phyloP scores from a whole-genome alignment of 2,888 invertebrate species.

The Tribolium freemani region DNA sequence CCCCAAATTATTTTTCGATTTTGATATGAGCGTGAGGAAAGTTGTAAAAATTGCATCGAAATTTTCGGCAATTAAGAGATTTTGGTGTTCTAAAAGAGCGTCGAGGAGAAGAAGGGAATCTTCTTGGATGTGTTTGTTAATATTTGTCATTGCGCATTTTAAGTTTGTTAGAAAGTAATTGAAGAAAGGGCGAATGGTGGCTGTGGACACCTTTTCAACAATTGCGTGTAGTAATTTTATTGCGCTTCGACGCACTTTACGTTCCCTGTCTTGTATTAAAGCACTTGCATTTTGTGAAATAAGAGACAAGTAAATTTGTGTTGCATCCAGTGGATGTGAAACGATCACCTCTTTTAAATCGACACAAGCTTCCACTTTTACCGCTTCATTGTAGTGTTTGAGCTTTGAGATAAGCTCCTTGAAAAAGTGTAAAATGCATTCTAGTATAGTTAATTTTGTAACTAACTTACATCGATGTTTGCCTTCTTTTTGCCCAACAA shows the following conservation, averaged over 20 bases:
- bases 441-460: background rate
- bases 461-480: constrained; percentile 73
- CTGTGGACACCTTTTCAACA: constrained; percentile 65
- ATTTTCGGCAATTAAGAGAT: constrained; percentile 76
- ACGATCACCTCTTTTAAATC: constrained; percentile 74
- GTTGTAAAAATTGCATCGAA: constrained; percentile 82
- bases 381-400: constrained; percentile 81
- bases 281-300: constrained; percentile 79
- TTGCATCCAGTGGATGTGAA: constrained; percentile 64
- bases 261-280: constrained; percentile 81
- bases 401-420: constrained; percentile 79
- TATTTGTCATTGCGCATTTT: constrained; percentile 92
- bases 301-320: constrained; percentile 71
- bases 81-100: constrained; percentile 78
- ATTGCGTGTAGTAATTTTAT: constrained; percentile 72
- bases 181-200: constrained; percentile 80
- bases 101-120: constrained; percentile 87
- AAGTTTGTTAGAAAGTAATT: constrained; percentile 84
- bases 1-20: constrained; percentile 74
- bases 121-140: constrained; percentile 83
- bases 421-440: background rate
- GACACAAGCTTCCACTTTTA: constrained; percentile 76
- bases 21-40: constrained; percentile 89
- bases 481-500: constrained; percentile 76
- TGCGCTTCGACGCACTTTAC: constrained; percentile 72